These are phyloP conservation scores for Brachyrhaphis roseni DNA, from an alignment of 2,797 vertebrate genomes.

Conservation along the genomic window DNA sequence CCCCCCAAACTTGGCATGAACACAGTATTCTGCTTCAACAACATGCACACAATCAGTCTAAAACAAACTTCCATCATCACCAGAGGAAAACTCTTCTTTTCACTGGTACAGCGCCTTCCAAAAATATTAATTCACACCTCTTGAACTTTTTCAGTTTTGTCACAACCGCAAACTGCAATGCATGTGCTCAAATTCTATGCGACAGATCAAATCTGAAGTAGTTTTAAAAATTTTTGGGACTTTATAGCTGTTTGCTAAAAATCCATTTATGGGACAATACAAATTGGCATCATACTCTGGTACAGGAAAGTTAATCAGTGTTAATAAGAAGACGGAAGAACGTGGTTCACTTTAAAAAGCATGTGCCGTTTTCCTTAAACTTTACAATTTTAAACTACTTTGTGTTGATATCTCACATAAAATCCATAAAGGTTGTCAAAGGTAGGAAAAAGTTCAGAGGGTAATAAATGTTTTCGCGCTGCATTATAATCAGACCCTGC, in stretches of 20 bases:
- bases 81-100: slow-evolving; percentile 14
- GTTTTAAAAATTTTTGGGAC: not conserved
- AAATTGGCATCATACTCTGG: not conserved
- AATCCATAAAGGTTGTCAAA: not conserved
- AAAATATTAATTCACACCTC: not conserved
- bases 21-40: slow-evolving; percentile 29
- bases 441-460: not conserved
- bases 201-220: not conserved
- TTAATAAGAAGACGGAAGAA: not conserved
- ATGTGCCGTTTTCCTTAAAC: not conserved
- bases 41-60: slow-evolving; percentile 53
- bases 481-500: not conserved
- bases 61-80: slow-evolving; percentile 44
- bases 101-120: not conserved
- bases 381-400: not conserved
- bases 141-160: not conserved
- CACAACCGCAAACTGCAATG: not conserved
- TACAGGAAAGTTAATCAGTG: not conserved
- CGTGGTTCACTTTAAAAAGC: not conserved
- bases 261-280: not conserved
- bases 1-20: slow-evolving; percentile 21
- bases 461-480: not conserved
- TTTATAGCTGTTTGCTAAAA: not conserved
- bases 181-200: not conserved
- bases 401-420: not conserved